phyloP scores from a whole-genome alignment of 37 sponge, comb jelly and placozoan genomes.

The Agelas oroides region DNA sequence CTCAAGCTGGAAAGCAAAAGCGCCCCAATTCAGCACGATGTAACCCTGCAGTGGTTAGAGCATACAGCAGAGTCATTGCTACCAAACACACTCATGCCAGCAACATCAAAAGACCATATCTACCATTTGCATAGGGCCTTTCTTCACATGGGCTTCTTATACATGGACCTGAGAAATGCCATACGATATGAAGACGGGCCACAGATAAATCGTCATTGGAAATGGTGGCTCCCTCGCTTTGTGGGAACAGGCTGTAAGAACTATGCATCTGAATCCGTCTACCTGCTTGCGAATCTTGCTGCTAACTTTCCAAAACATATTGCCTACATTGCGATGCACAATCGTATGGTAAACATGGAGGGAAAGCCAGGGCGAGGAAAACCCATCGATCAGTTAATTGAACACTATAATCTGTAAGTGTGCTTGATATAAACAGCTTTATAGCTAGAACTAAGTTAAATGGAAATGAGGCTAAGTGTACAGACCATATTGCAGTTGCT shows the following conservation, averaged over 20 bases:
- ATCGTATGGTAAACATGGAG: conserved; percentile 29
- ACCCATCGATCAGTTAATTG: too few species aligned
- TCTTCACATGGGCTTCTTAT: conserved; percentile 14
- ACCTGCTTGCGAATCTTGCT: conserved; percentile 3
- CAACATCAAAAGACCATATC: neutral
- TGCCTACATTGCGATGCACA: conserved; percentile 37
- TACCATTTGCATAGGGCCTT: neutral
- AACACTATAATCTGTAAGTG: conserved; percentile 22
- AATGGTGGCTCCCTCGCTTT: conserved; percentile 22
- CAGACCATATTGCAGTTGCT: too few species aligned
- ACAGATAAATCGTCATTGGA: conserved; percentile 11
- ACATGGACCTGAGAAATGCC: conserved; percentile 8
- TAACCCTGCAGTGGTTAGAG: neutral
- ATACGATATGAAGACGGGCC: conserved; percentile 35
- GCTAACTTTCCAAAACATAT: conserved; percentile 37
- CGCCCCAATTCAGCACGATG: neutral
- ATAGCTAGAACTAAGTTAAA: too few species aligned
- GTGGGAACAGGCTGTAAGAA: conserved; percentile 21
- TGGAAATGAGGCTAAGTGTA: too few species aligned
- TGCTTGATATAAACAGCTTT: neutral
- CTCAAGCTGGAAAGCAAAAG: neutral
- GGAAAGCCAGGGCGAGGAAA: conserved; percentile 38
- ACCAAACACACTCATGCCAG: neutral
- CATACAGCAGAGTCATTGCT: conserved; percentile 1
- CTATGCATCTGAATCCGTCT: too few species aligned